phyloP scores from a whole-genome alignment of 2,888 invertebrate species.

The Drosophila pseudotakahashii region DNA sequence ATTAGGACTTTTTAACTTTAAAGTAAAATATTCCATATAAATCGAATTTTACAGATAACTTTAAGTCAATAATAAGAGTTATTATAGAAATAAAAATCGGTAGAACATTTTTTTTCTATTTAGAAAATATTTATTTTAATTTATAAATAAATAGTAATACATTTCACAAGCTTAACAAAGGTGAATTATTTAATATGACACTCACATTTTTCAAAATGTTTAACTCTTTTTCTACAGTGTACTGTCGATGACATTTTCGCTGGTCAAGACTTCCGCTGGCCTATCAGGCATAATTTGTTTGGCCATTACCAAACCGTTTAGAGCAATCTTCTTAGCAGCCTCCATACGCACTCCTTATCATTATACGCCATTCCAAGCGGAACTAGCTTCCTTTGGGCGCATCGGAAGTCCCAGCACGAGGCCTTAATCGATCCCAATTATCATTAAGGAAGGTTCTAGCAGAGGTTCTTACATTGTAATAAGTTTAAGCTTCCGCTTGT shows the following conservation, averaged over 20 bases:
- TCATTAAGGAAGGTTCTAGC: conserved; percentile 19
- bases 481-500: conserved; percentile 19
- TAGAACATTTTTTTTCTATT: not conserved
- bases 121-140: not conserved
- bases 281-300: conserved; percentile 38
- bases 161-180: too few relatives aligned
- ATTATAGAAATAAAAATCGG: too few relatives aligned
- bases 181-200: too few relatives aligned
- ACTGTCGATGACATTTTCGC: conserved; percentile 38
- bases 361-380: conserved; percentile 42
- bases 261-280: conserved; percentile 58
- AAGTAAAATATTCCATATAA: not conserved
- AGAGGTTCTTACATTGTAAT: conserved; percentile 16
- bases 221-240: not conserved
- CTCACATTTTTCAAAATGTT: too few relatives aligned
- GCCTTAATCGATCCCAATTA: conserved; percentile 31
- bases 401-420: conserved; percentile 42
- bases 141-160: too few relatives aligned
- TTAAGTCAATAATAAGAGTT: too few relatives aligned
- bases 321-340: conserved; percentile 58
- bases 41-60: too few relatives aligned
- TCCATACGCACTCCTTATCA: conserved; percentile 53
- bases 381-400: conserved; percentile 52
- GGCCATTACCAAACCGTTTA: conserved; percentile 55
- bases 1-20: too few relatives aligned